Evolutionary conservation across 2,797 vertebrate species (phyloP).

Genomic region (Hyperoplus immaculatus): DNA sequence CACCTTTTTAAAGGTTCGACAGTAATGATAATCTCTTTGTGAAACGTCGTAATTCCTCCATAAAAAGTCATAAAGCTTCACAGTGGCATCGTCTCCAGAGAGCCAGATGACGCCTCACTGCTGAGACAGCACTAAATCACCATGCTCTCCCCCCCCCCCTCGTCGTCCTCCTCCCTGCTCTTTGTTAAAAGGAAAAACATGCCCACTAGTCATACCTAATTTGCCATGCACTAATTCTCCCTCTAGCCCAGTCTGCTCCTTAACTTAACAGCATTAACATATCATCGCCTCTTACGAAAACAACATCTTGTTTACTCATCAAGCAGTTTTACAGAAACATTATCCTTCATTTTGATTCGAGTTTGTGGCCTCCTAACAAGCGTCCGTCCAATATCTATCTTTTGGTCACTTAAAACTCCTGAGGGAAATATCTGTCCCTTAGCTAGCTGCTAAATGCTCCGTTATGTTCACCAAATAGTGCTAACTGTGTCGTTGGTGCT

Average conservation of each 20-base stretch:
- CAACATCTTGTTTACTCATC: background rate
- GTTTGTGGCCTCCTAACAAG: background rate
- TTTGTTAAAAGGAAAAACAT: slow-evolving; percentile 62
- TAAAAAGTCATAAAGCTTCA: slow-evolving; percentile 75
- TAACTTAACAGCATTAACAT: background rate
- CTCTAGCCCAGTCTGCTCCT: background rate
- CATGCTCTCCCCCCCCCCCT: slow-evolving; percentile 27
- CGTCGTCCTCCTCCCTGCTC: slow-evolving; percentile 12
- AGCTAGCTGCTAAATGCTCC: background rate
- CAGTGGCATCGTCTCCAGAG: slow-evolving; percentile 64
- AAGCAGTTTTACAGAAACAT: background rate
- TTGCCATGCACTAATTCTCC: slow-evolving; percentile 6
- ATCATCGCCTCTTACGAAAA: background rate
- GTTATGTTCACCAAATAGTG: background rate
- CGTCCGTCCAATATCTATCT: too few species aligned
- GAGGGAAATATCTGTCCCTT: background rate
- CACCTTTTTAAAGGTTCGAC: slow-evolving; percentile 68
- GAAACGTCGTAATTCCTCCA: slow-evolving; percentile 72
- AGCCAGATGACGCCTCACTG: slow-evolving; percentile 59
- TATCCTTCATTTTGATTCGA: background rate
- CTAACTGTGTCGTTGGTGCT: background rate
- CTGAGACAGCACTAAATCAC: slow-evolving; percentile 79
- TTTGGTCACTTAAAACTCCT: background rate
- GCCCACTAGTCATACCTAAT: slow-evolving; percentile 42
- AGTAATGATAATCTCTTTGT: slow-evolving; percentile 74